Evolutionary conservation across 2,888 invertebrate genomes (phyloP), one percentile per base, ranked within the genome.

Genomic region (Desoria tigrina): DNA sequence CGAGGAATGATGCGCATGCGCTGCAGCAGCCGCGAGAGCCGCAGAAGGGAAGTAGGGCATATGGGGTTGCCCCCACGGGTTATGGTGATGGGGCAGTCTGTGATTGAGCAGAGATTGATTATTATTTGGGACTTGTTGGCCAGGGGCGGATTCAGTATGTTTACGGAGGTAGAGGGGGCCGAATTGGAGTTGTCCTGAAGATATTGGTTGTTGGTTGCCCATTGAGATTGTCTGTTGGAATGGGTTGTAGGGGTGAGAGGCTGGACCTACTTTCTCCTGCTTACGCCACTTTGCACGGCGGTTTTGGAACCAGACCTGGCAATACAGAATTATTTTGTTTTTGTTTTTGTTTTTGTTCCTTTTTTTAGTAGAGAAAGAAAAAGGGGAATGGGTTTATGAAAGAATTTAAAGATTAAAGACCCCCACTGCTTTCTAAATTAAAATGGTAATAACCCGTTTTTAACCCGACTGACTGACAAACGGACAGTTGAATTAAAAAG

Each of bases 301-400:
- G 80, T 94, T 94, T 83, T 94, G 93, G 81, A 93, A 94, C 93
- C 93, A 93, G 4, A 94, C 93, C 93, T 93, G 85, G 77, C n/a
- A n/a, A 80, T n/a, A n/a, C n/a, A 76, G 28, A 11, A 39, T 39
- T 39, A 39, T n/a, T n/a, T n/a, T n/a, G n/a, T n/a, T n/a, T n/a
- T n/a, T n/a, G n/a, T n/a, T n/a, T n/a, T n/a, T n/a, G n/a, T n/a
- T n/a, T n/a, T n/a, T n/a, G n/a, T n/a, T n/a, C n/a, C n/a, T n/a
- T n/a, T n/a, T n/a, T n/a, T n/a, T n/a, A n/a, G n/a, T n/a, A 51
- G 27, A 21, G 54, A 45, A 42, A 21, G 23, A 61, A 51, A 32
- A 37, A 42, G 42, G 16, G 39, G 18, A 57, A 21, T 21, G 9
- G 23, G 23, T 28, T 7, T 16, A 21, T 18, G 51, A 51, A 51